Percentiles rank a stretch among this genome's conserved stretches.
Evolutionary conservation across 2,797 vertebrate genomes (phyloP).

Genomic region (Diglossa cyanea): DNA sequence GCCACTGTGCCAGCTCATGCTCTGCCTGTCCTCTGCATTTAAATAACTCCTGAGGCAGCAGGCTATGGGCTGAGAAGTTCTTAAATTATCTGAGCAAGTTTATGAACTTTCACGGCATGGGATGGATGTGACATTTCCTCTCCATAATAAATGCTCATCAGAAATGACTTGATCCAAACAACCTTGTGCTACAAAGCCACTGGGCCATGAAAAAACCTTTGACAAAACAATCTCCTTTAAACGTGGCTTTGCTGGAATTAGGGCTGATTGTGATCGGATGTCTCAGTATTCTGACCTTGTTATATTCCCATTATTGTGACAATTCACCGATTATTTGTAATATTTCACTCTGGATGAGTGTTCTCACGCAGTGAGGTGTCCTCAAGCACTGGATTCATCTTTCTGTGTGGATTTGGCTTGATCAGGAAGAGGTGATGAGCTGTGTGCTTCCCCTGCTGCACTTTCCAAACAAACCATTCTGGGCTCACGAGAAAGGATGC

Average conservation of each 20-base stretch:
- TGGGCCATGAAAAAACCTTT: conserved; percentile 51
- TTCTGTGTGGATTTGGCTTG: background rate
- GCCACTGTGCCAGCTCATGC: accelerated
- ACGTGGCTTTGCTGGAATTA: conserved; percentile 50
- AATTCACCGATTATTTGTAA: background rate
- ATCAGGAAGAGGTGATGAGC: background rate
- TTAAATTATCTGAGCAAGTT: background rate
- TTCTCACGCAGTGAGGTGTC: background rate
- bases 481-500: background rate
- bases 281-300: background rate
- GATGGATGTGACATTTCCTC: conserved; percentile 31
- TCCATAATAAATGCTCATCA: conserved; percentile 48
- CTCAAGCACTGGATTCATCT: background rate
- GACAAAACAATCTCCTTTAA: conserved; percentile 53
- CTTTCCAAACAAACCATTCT: background rate
- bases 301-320: conserved; percentile 26
- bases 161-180: conserved; percentile 29
- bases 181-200: conserved; percentile 45
- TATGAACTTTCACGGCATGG: background rate
- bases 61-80: background rate
- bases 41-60: background rate
- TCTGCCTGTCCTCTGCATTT: background rate
- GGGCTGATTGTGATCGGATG: background rate
- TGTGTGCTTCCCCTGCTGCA: background rate
- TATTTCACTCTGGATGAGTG: background rate